Conservation (phyloP, 1,140 invertebrate genomes). For the Harpegnathos saltator region DNA sequence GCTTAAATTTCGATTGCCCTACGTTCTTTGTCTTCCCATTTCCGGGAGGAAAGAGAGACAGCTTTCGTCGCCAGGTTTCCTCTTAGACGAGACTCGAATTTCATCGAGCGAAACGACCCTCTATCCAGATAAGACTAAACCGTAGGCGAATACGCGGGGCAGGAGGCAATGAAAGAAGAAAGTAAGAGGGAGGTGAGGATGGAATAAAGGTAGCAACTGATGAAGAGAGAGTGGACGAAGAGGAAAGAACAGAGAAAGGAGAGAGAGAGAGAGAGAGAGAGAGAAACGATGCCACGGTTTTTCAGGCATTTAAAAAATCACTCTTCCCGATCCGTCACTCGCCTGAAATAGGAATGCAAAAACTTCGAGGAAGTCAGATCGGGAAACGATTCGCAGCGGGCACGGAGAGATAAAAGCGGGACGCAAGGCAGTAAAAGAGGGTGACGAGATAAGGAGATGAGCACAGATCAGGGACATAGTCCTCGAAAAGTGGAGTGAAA, state of each 20-base stretch:
- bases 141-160: background rate
- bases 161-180: background rate
- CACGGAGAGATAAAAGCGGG: background rate
- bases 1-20: slow-evolving; percentile 57
- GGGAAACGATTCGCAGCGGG: slow-evolving; percentile 39
- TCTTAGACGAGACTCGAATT: slow-evolving; percentile 63
- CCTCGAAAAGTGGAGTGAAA: slow-evolving; percentile 73
- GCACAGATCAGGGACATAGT: slow-evolving; percentile 55
- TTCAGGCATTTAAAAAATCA: slow-evolving; percentile 67
- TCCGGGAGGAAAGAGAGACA: slow-evolving; percentile 38
- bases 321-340: slow-evolving; percentile 29
- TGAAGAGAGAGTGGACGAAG: slow-evolving; percentile 32
- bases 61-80: slow-evolving; percentile 38
- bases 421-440: slow-evolving; percentile 8
- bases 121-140: slow-evolving; percentile 60
- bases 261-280: background rate
- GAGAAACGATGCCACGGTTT: slow-evolving; percentile 38
- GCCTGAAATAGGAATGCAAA: slow-evolving; percentile 37
- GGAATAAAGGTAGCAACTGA: slow-evolving; percentile 43
- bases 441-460: slow-evolving; percentile 45
- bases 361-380: slow-evolving; percentile 53
- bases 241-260: background rate
- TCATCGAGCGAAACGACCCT: slow-evolving; percentile 63
- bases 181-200: background rate
- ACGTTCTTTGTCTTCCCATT: slow-evolving; percentile 38